phyloP scores from a whole-genome alignment of 2,888 invertebrate genomes.

The Nomada flava region DNA sequence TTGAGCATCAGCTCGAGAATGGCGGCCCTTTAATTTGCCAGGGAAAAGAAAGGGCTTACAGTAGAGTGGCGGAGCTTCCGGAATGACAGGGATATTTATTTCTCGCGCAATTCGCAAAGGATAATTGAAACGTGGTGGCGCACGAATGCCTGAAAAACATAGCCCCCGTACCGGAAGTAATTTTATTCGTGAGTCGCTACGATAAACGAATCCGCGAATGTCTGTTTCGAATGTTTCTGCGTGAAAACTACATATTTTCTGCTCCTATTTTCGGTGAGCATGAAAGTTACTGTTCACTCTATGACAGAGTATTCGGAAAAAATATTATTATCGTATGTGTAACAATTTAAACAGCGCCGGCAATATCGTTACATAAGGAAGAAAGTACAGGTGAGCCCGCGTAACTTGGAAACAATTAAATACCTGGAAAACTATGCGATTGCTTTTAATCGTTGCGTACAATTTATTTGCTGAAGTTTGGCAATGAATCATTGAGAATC shows the following conservation, averaged over 20 bases:
- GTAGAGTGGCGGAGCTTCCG: not conserved
- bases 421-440: no score
- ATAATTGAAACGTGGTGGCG: conserved; percentile 8
- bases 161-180: not conserved
- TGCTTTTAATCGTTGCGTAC: no score
- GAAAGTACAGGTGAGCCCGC: no score
- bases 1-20: no score
- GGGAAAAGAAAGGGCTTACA: not conserved
- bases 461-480: no score
- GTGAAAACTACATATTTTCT: not conserved
- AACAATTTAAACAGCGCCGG: no score
- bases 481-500: no score
- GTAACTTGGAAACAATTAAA: no score
- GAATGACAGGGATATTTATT: not conserved
- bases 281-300: no score
- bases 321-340: not conserved
- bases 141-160: not conserved
- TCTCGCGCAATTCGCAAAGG: not conserved
- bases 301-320: not conserved
- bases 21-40: not conserved
- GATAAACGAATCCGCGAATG: not conserved
- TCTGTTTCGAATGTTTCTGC: not conserved
- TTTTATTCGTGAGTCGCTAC: not conserved
- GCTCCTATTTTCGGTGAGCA: not conserved
- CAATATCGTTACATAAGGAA: no score